These are phyloP conservation scores for Petaurus breviceps DNA, from an alignment of 2,113 vertebrate genomes.

Conservation along the genomic window DNA sequence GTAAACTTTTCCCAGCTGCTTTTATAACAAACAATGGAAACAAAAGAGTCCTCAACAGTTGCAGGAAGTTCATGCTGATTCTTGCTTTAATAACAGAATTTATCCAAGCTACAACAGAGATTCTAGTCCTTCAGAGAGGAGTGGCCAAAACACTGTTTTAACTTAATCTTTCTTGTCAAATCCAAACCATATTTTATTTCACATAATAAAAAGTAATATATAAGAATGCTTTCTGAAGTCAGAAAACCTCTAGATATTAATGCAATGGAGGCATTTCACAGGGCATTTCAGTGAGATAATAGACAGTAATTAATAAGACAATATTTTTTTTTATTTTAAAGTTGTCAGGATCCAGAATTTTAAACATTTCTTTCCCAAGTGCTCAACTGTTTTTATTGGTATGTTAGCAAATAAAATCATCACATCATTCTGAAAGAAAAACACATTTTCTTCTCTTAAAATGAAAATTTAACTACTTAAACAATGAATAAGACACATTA, in stretches of 20 bases:
- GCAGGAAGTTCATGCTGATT: slow-evolving; percentile 45
- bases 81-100: slow-evolving; percentile 63
- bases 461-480: slow-evolving; percentile 17
- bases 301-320: slow-evolving; percentile 72
- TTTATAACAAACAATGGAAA: slow-evolving; percentile 61
- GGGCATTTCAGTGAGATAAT: slow-evolving; percentile 75
- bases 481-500: neutral
- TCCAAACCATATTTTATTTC: slow-evolving; percentile 76
- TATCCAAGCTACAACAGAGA: neutral
- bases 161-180: slow-evolving; percentile 78
- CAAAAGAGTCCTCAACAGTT: slow-evolving; percentile 8
- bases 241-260: slow-evolving; percentile 53
- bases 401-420: slow-evolving; percentile 65
- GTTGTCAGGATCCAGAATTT: slow-evolving; percentile 51
- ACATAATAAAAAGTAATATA: slow-evolving; percentile 69
- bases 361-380: slow-evolving; percentile 61
- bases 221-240: slow-evolving; percentile 43
- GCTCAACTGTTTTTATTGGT: slow-evolving; percentile 77
- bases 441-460: slow-evolving; percentile 58
- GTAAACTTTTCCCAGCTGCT: slow-evolving; percentile 60
- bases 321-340: slow-evolving; percentile 80
- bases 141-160: slow-evolving; percentile 40
- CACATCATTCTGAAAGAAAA: slow-evolving; percentile 67
- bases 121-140: slow-evolving; percentile 32
- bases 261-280: slow-evolving; percentile 73